Evolutionary conservation across 2,888 invertebrate genomes (phyloP), one percentile per base, ranked within the genome.

Genomic region (Spatulosminthurus flaviceps): DNA sequence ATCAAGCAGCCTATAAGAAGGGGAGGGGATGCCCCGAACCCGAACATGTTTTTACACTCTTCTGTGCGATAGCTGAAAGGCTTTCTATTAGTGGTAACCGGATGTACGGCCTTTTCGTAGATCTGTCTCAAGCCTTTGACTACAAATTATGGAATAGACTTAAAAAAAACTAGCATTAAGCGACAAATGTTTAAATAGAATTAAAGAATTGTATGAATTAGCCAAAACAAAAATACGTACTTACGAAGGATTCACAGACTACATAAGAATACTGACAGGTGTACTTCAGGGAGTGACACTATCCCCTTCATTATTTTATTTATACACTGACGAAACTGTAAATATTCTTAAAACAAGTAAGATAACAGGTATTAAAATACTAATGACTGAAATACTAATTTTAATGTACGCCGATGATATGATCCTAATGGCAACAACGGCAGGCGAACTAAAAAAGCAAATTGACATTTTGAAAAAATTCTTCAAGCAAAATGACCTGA

Each of bases 1-100:
- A 71, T 28, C 78, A 78, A 72, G 69, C 69, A n/a, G 78, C 71
- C 13, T 78, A 51, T 41, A 26, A 28, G n/a, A n/a, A n/a, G n/a
- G n/a, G n/a, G n/a, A n/a, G n/a, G 0, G 43, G 21, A 11, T 41
- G 71, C 5, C 34, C 70, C 28, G 71, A 69, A 26, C 29, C 70
- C 9, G 67, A 72, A 19, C 77, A 77, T 29, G 41, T 77, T 29
- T 5, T 29, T 19, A n/a, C 67, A 21, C 42, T 41, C 64, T 34
- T 34, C 34, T 34, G 34, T 34, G 34, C 34, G 9, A 34, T 34
- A 7, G 34, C 5, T 7, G 34, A 34, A 34, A 34, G 4, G 9
- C 34, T 34, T 34, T 34, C 34, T 9, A 13, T 13, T 41, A 41
- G 41, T 9, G 41, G 51, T 13, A 51, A 51, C 4, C 16, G n/a